Percentiles rank a stretch among this genome's conserved stretches.
These are phyloP conservation scores for Drosophila rellima DNA, from an alignment of 2,888 invertebrate species.

Conservation along the genomic window DNA sequence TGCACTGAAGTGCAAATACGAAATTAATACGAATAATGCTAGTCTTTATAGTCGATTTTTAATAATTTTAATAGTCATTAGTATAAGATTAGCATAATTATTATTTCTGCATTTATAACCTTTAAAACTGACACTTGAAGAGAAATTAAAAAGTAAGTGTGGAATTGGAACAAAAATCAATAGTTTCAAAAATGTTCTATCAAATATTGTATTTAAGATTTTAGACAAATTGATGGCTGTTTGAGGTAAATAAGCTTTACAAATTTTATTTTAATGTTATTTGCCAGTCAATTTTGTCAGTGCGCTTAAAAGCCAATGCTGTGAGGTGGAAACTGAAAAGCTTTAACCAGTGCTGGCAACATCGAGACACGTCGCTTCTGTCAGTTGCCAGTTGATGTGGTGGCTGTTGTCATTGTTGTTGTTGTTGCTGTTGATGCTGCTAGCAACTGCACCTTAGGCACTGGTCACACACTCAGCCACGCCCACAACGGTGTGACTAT, in stretches of 20 bases:
- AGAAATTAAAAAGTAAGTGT: background rate
- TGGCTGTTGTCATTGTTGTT: constrained; percentile 13
- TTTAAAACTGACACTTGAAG: background rate
- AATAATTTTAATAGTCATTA: too few relatives aligned
- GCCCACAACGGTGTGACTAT: constrained; percentile 48
- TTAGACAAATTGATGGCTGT: background rate
- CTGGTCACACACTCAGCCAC: constrained; percentile 15
- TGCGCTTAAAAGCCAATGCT: constrained; percentile 49
- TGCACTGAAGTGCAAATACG: background rate
- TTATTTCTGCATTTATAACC: too few relatives aligned
- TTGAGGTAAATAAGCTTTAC: constrained; percentile 8
- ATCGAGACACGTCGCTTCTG: constrained; percentile 42
- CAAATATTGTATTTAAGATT: background rate
- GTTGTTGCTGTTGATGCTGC: constrained; percentile 26
- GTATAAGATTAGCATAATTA: too few relatives aligned
- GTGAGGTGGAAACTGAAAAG: constrained; percentile 46
- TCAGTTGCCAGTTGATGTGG: constrained; percentile 28
- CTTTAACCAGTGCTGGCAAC: constrained; percentile 52
- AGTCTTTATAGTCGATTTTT: too few relatives aligned
- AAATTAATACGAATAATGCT: too few relatives aligned
- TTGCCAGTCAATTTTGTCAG: constrained; percentile 27
- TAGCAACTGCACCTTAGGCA: constrained; percentile 53
- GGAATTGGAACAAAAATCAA: background rate
- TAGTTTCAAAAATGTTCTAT: too few relatives aligned
- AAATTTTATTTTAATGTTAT: constrained; percentile 14